A percentile compares a stretch with the other conserved stretches of the same genome.
Evolutionary conservation across 1,140 invertebrate genomes (phyloP).

Genomic region (Araneus ventricosus): DNA sequence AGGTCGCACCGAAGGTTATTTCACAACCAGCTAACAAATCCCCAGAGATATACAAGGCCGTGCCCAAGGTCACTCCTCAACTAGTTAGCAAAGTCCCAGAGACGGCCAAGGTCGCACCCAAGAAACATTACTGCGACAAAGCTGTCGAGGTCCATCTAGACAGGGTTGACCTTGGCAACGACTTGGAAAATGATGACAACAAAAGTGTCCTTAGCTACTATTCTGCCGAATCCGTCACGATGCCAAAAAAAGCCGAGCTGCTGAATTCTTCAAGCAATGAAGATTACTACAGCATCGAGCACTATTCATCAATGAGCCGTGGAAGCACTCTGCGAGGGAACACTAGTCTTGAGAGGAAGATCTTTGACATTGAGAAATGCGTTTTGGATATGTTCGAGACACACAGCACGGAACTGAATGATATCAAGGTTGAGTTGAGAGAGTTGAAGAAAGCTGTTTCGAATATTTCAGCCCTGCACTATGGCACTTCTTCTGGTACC

Average conservation of each 20-base stretch:
- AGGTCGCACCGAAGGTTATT: not conserved
- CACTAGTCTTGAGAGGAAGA: conserved; percentile 52
- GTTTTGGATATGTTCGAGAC: conserved; percentile 69
- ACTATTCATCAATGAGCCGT: conserved; percentile 52
- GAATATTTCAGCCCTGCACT: conserved; percentile 58
- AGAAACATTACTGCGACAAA: conserved; percentile 61
- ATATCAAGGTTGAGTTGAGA: conserved; percentile 62
- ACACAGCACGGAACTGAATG: conserved; percentile 59
- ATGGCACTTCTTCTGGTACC: conserved; percentile 19
- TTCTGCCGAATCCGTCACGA: conserved; percentile 69
- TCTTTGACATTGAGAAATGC: conserved; percentile 69
- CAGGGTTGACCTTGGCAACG: conserved; percentile 54
- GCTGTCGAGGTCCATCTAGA: conserved; percentile 64
- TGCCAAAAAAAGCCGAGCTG: conserved; percentile 63
- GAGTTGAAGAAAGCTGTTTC: conserved; percentile 68
- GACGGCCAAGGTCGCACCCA: not conserved
- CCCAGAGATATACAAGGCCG: not conserved
- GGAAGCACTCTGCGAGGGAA: conserved; percentile 53
- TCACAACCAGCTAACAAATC: not conserved
- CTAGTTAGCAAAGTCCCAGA: not conserved
- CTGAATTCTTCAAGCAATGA: conserved; percentile 74
- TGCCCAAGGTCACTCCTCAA: not conserved
- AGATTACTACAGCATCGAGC: conserved; percentile 73
- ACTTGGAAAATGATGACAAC: conserved; percentile 70
- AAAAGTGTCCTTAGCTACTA: conserved; percentile 76